phyloP scores from a whole-genome alignment of 2,797 vertebrate genomes.

The Melanotaenia boesemani region DNA sequence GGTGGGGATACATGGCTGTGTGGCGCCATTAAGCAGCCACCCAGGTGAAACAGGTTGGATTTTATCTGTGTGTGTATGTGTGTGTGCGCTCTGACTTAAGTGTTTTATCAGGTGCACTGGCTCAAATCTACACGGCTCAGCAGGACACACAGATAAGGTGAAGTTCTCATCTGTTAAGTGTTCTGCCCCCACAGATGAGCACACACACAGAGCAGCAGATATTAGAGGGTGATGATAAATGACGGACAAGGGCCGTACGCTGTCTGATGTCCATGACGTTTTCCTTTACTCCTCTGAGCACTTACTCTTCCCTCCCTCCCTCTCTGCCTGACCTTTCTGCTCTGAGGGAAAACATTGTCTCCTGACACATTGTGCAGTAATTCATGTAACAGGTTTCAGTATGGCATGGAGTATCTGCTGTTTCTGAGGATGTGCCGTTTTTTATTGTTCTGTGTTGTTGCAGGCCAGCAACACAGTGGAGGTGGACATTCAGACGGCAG shows the following conservation, averaged over 20 bases:
- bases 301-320: slow-evolving; percentile 39
- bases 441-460: slow-evolving; percentile 13
- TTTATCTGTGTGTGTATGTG: slow-evolving; percentile 22
- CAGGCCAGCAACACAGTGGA: slow-evolving; percentile 93
- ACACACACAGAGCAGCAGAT: slow-evolving; percentile 56
- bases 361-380: slow-evolving; percentile 38
- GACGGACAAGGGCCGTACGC: slow-evolving; percentile 79
- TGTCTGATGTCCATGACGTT: slow-evolving; percentile 69
- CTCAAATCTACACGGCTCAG: slow-evolving; percentile 46
- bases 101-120: slow-evolving; percentile 71
- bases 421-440: slow-evolving; percentile 8
- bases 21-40: slow-evolving; percentile 31
- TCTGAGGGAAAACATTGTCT: slow-evolving; percentile 61
- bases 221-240: slow-evolving; percentile 90
- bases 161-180: slow-evolving; percentile 63
- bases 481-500: slow-evolving; percentile 93
- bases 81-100: slow-evolving; percentile 30
- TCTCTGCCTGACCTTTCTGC: slow-evolving; percentile 73
- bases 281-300: slow-evolving; percentile 62
- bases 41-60: slow-evolving; percentile 14
- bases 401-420: slow-evolving; percentile 3
- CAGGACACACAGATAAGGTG: slow-evolving; percentile 46
- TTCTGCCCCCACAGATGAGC: slow-evolving; percentile 19
- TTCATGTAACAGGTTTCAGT: slow-evolving; percentile 30
- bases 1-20: background rate